Evolutionary conservation across 2,797 vertebrate genomes (phyloP), one percentile per base, ranked within the genome.

Genomic region (Acipenser oxyrinchus): DNA sequence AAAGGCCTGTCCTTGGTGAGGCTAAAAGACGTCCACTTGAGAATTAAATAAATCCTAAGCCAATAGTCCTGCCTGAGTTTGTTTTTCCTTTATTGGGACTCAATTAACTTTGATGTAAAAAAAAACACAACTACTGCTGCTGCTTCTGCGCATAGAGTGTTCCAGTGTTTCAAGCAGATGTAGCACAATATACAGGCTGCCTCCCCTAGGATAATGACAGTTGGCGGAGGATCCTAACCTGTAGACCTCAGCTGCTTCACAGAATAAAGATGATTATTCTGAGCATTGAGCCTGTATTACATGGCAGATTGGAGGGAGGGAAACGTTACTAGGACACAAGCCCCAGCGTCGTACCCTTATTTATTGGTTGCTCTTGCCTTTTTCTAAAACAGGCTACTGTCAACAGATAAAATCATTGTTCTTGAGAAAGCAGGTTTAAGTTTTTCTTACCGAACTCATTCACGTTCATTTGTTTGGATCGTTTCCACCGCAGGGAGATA

Each of bases 401-500:
- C 48, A 60, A 60, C 23, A 12, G 10, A 62, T 62, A n/a, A 3
- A 58, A 62, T 49, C 55, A 63, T 8, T 18, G 10, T 64, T 7
- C 0, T 68, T 78, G 68, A 70, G 77, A 74, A 11, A 51, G 18
- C 23, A 8, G 48, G 15, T 62, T 72, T 73, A 72, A 76, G 60
- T 69, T 68, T 55, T 70, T 77, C 73, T 75, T 78, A 78, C 71
- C 77, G 78, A 77, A 55, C 62, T 68, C 62, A 51, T 82, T 81
- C 76, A 77, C 75, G 78, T 83, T 80, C 77, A 82, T 83, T 86
- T 82, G 79, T 87, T 87, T 84, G 79, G 85, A 85, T 87, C 78
- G 65, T 78, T 87, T 86, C 84, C 80, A 81, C 80, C 86, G 85
- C 51, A 1, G 70, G 67, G 72, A 70, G 79, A 84, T 91, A 87